Conservation (phyloP, 1,140 invertebrate genomes). For the Caligus rogercresseyi region DNA sequence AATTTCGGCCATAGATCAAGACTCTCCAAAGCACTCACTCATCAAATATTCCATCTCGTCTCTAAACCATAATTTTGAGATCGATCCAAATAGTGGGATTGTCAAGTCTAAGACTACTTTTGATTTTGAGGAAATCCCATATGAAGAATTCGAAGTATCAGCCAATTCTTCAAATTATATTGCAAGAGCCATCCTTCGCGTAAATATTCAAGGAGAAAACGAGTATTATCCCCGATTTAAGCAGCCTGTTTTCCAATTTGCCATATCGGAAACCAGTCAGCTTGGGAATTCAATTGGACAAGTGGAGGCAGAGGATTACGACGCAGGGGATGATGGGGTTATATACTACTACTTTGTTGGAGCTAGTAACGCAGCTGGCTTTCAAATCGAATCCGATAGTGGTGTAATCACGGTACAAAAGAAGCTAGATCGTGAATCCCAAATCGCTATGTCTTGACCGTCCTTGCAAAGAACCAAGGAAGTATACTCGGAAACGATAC, state of each 20-base stretch:
- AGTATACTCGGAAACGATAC: constrained; percentile 83
- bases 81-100: constrained; percentile 52
- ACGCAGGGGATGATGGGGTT: constrained; percentile 72
- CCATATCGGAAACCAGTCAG: constrained; percentile 75
- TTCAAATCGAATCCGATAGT: constrained; percentile 62
- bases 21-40: constrained; percentile 74
- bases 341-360: constrained; percentile 82
- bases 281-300: constrained; percentile 66
- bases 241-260: constrained; percentile 76
- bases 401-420: constrained; percentile 64
- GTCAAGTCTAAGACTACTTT: constrained; percentile 56
- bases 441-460: constrained; percentile 72
- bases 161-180: not conserved
- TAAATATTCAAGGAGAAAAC: constrained; percentile 72
- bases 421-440: constrained; percentile 69
- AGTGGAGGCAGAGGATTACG: constrained; percentile 74
- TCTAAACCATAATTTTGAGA: constrained; percentile 49
- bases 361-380: constrained; percentile 76
- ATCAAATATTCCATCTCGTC: constrained; percentile 68
- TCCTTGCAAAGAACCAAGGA: constrained; percentile 82
- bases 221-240: constrained; percentile 81
- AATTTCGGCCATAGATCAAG: constrained; percentile 60
- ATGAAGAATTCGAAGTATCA: not conserved
- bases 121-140: constrained; percentile 54
- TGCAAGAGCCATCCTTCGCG: not conserved